phyloP scores from a whole-genome alignment of 2,797 vertebrate genomes.

The Phoxinus dragarum region DNA sequence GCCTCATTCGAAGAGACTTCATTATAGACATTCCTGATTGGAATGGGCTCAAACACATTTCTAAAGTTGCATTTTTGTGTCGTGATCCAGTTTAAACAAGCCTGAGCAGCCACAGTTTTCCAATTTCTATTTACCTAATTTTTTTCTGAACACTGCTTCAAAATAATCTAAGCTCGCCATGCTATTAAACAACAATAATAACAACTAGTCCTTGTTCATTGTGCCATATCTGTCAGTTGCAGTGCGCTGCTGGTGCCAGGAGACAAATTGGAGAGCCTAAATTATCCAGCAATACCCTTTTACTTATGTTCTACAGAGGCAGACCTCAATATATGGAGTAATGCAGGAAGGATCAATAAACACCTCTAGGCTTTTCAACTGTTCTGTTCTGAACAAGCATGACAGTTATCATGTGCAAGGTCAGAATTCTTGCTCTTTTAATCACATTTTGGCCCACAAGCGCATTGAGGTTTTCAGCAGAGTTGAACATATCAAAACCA shows the following conservation, averaged over 20 bases:
- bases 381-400: conserved; percentile 12
- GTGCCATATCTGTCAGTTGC: conserved; percentile 73
- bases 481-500: background rate
- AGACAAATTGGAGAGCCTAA: background rate
- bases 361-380: conserved; percentile 44
- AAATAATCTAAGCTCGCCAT: conserved; percentile 69
- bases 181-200: conserved; percentile 65
- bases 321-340: conserved; percentile 73
- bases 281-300: conserved; percentile 74
- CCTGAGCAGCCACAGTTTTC: conserved; percentile 1
- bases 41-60: background rate
- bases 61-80: background rate
- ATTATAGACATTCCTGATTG: conserved; percentile 3
- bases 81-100: conserved; percentile 19
- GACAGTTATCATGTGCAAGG: conserved; percentile 12
- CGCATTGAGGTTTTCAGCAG: background rate
- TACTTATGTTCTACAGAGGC: conserved; percentile 70
- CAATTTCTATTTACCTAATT: conserved; percentile 40
- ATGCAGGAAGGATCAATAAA: conserved; percentile 78
- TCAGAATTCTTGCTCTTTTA: conserved; percentile 31
- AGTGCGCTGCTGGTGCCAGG: conserved; percentile 52
- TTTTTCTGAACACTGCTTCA: conserved; percentile 65
- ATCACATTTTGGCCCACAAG: background rate
- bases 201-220: conserved; percentile 75
- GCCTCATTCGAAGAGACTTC: background rate